Conservation (phyloP, 2,113 vertebrate genomes). For the rabbit (Oryctolagus cuniculus) region mOryCun1.1 NC_091442.1:40495001-40495500, state of each 20-base stretch:
- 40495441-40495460: conserved; percentile 73
- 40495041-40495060: not conserved
- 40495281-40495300: conserved; percentile 20
- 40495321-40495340: not conserved
- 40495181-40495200: conserved; percentile 30
- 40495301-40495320: conserved; percentile 12
- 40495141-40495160: conserved; percentile 52
- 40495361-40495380: conserved; percentile 58
- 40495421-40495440: conserved; percentile 69
- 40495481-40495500: conserved; percentile 25
- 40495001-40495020: conserved; percentile 26
- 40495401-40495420: conserved; percentile 63
- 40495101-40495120: conserved; percentile 5
- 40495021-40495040: conserved; percentile 54
- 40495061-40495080: conserved; percentile 33
- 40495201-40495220: not conserved
- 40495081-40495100: not conserved
- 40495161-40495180: not conserved
- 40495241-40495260: conserved; percentile 39
- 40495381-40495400: conserved; percentile 65
- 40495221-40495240: conserved; percentile 11
- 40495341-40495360: conserved; percentile 62
- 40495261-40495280: not conserved
- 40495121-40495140: conserved; percentile 65
- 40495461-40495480: conserved; percentile 45